Evolutionary conservation across 2,113 vertebrate species (phyloP), one percentile per base, ranked within the genome.

Genomic region (Tiliqua scincoides): DNA sequence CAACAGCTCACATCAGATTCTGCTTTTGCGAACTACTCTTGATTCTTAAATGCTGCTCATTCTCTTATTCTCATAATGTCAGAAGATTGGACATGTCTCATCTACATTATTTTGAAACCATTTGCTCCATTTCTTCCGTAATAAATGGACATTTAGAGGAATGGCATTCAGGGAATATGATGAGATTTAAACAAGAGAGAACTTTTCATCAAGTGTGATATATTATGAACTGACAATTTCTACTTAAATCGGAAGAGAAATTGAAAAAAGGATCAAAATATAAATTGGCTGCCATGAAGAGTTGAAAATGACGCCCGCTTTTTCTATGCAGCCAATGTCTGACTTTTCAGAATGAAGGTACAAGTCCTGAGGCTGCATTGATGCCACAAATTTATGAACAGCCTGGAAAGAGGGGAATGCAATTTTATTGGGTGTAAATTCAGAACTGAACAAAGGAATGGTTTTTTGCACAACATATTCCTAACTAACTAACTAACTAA

Each of bases 121-220:
- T 67, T 79, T 80, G 84, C 77, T 89, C 86, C 18, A 63, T 40
- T 88, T 92, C 25, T 74, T 93, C 85, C 62, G 48, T 71, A 79
- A 76, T 77, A 86, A 63, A 54, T 0, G 54, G n/a, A 2, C 15
- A 91, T 88, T 82, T 25, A 75, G 57, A 52, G 9, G 67, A 48
- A 1, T 80, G 27, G 72, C 18, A 74, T 83, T 62, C 63, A 65
- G 21, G 23, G 68, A 32, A 59, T 82, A 67, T 74, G 62, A 79
- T 61, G 35, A 2, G 40, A 52, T 88, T 74, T 27, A 67, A 75
- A 75, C 9, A n/a, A 52, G 8, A 48, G 43, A 20, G 6, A 65
- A 48, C 37, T 48, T n/a, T 40, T 3, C 65, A 35, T 1, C 35
- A 20, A 25, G 37, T 5, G 37, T 20, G n/a, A 23, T 78, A 61